Base-by-base conservation (phyloP, 1,140 invertebrate genomes). In the Adelges cooleyi region DNA sequence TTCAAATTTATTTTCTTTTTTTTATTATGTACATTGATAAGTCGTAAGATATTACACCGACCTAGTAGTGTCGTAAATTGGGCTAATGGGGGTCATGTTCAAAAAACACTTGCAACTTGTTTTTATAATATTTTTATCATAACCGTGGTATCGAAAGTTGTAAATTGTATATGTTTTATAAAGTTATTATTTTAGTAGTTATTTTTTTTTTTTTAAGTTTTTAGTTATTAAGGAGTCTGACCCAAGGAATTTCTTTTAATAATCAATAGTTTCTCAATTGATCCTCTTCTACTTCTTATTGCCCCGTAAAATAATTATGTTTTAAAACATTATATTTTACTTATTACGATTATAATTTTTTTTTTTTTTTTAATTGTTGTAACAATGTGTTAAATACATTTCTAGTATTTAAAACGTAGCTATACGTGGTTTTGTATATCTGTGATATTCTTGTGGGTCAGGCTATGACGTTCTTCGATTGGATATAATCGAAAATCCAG, bases 391-490 rank as follows among this genome's bases (percentile, higher is more conserved):
- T 13, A 17, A 17, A 18, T 42, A 56, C n/a, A 25, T 17, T 25
- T 25, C 18, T 44, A 23, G 22, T n/a, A n/a, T n/a, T n/a, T n/a
- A n/a, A n/a, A n/a, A n/a, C n/a, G n/a, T n/a, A n/a, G n/a, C n/a
- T n/a, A n/a, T n/a, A n/a, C n/a, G n/a, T 62, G 56, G 25, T 25
- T 29, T n/a, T 46, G 4, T 9, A 33, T 48, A 17, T 62, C 56
- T 62, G 56, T 62, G 56, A 62, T 62, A 62, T 62, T 62, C 56
- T 62, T 62, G 56, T 62, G 56, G 56, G 42, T 62, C 56, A 62
- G 56, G 56, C 56, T 62, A 62, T 62, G 42, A 33, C 29, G 29
- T 33, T 33, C 29, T 48, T 48, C 17, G 42, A 33, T 62, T 13
- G 29, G 20, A 27, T 44, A 18, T 62, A 5, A 48, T 48, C 17